A percentile compares a stretch with the other conserved stretches of the same genome.
phyloP scores from a whole-genome alignment of 2,888 invertebrate species.

The Lithosia quadra region DNA sequence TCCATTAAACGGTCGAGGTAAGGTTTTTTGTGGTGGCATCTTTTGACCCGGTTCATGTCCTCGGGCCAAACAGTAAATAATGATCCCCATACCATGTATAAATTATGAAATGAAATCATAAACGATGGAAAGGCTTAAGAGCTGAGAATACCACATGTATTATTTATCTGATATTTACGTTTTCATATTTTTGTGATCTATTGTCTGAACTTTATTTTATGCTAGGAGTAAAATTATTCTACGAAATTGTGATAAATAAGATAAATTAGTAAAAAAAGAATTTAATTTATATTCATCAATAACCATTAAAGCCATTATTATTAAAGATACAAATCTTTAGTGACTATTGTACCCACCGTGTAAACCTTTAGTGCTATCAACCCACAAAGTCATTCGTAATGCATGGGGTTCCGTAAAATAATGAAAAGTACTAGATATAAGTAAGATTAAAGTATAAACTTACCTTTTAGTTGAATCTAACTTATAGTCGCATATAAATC shows the following conservation, averaged over 20 bases:
- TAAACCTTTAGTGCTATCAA: too few relatives aligned
- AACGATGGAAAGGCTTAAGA: slow-evolving; percentile 58
- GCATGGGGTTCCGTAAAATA: not conserved
- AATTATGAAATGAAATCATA: slow-evolving; percentile 77
- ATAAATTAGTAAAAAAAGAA: too few relatives aligned
- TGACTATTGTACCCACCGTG: too few relatives aligned
- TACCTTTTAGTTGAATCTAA: not conserved
- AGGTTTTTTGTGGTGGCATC: slow-evolving; percentile 72
- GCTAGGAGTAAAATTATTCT: not conserved
- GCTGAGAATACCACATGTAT: slow-evolving; percentile 44
- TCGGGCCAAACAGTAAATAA: slow-evolving; percentile 78
- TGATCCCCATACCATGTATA: slow-evolving; percentile 71
- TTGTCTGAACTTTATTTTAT: not conserved
- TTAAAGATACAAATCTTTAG: too few relatives aligned
- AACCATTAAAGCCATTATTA: too few relatives aligned
- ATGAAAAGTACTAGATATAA: too few relatives aligned
- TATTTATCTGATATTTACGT: not conserved
- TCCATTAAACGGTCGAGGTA: slow-evolving; percentile 64
- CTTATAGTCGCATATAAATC: too few relatives aligned
- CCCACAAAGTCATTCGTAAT: too few relatives aligned
- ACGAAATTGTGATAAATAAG: too few relatives aligned
- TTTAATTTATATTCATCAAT: too few relatives aligned
- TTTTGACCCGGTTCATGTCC: slow-evolving; percentile 71
- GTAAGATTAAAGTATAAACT: not conserved
- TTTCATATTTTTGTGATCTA: not conserved